phyloP scores from a whole-genome alignment of 1,140 invertebrate genomes.

The Bursaphelenchus mucronatus region DNA sequence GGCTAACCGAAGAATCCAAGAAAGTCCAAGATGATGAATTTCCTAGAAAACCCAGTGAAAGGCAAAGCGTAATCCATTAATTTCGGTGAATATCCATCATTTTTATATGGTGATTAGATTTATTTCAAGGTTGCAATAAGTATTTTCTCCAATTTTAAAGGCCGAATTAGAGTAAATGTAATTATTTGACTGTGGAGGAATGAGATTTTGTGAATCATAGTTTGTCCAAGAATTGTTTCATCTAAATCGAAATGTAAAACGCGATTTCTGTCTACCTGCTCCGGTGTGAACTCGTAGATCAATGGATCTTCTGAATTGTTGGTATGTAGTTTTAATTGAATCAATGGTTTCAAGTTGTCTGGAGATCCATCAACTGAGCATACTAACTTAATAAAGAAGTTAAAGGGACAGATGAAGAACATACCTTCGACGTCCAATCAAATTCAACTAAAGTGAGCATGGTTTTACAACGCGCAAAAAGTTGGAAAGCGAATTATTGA shows the following conservation, averaged over 20 bases:
- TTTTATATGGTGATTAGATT: constrained; percentile 4
- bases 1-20: constrained; percentile 4
- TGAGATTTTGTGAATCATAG: not conserved
- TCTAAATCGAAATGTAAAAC: not conserved
- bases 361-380: constrained; percentile 2
- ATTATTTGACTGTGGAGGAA: not conserved
- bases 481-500: too few species aligned
- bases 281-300: constrained; percentile 14
- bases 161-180: not conserved
- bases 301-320: not conserved
- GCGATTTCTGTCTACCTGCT: not conserved
- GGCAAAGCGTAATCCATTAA: not conserved
- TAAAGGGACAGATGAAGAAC: too few species aligned
- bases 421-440: constrained; percentile 13
- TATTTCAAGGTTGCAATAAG: not conserved
- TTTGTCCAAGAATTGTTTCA: constrained; percentile 3
- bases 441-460: not conserved
- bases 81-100: not conserved
- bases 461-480: too few species aligned
- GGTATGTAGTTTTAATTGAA: constrained; percentile 8
- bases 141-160: not conserved
- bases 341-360: not conserved
- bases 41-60: not conserved
- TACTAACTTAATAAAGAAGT: not conserved
- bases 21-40: too few species aligned